These are phyloP conservation scores for Sepioteuthis lessoniana DNA, from an alignment of 2,888 invertebrate species.

Conservation along the genomic window DNA sequence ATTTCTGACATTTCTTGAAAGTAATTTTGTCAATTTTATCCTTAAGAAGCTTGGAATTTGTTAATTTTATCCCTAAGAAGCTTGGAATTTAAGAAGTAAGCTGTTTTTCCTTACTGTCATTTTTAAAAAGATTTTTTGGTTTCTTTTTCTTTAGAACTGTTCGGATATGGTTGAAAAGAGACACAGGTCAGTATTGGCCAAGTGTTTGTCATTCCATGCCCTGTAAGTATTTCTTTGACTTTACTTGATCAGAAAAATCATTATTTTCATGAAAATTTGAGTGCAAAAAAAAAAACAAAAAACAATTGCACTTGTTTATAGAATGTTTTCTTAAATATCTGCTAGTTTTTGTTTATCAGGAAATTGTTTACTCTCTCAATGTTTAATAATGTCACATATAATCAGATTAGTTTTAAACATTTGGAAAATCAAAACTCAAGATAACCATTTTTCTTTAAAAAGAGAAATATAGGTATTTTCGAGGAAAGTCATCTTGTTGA, in stretches of 20 bases:
- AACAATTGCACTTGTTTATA: neutral
- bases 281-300: neutral
- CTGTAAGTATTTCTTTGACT: conserved; percentile 62
- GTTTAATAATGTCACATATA: neutral
- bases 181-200: conserved; percentile 99
- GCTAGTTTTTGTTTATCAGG: too few species aligned
- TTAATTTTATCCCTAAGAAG: too few species aligned
- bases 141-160: conserved; percentile 83
- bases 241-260: too few species aligned
- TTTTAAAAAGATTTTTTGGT: neutral
- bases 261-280: neutral
- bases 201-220: conserved; percentile 97
- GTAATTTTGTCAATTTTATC: too few species aligned
- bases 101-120: too few species aligned
- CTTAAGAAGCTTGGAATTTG: too few species aligned
- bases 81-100: too few species aligned
- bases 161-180: conserved; percentile 95
- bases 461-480: too few species aligned
- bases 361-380: too few species aligned
- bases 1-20: too few species aligned
- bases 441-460: neutral
- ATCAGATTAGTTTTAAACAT: neutral
- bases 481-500: neutral
- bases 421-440: neutral
- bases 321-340: neutral